Evolutionary conservation across 1,140 invertebrate species (phyloP).

Genomic region (Forficula auricularia): DNA sequence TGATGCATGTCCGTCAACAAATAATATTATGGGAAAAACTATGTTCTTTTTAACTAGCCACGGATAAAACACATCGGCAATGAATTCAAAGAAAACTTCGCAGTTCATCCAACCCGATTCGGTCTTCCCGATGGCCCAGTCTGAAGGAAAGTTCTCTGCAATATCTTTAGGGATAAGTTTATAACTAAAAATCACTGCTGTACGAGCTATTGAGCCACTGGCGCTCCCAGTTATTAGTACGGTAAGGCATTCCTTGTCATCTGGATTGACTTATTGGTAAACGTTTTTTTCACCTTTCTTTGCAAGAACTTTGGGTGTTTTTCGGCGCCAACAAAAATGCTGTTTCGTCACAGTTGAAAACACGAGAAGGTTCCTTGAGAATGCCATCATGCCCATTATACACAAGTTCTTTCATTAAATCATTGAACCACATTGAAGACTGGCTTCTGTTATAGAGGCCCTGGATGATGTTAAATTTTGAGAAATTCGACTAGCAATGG

Average conservation of each 20-base stretch:
- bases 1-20: slow-evolving; percentile 5
- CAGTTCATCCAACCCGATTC: slow-evolving; percentile 18
- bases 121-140: slow-evolving; percentile 20
- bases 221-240: slow-evolving; percentile 23
- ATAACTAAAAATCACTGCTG: slow-evolving; percentile 23
- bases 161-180: slow-evolving; percentile 18
- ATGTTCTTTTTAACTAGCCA: slow-evolving; percentile 12
- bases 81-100: slow-evolving; percentile 10
- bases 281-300: slow-evolving; percentile 17
- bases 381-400: neutral
- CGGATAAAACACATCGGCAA: slow-evolving; percentile 12
- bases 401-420: too few species aligned
- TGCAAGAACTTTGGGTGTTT: slow-evolving; percentile 16
- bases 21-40: slow-evolving; percentile 4
- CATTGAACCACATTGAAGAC: too few species aligned
- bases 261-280: slow-evolving; percentile 17
- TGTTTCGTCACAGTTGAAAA: slow-evolving; percentile 25
- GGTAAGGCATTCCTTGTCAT: slow-evolving; percentile 24
- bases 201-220: slow-evolving; percentile 19
- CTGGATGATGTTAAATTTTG: too few species aligned
- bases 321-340: slow-evolving; percentile 18
- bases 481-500: too few species aligned
- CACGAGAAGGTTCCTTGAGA: slow-evolving; percentile 2
- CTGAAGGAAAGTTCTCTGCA: slow-evolving; percentile 13
- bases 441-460: too few species aligned